Evolutionary conservation across 2,888 invertebrate genomes (phyloP).

Genomic region (Platynereis dumerilii): DNA sequence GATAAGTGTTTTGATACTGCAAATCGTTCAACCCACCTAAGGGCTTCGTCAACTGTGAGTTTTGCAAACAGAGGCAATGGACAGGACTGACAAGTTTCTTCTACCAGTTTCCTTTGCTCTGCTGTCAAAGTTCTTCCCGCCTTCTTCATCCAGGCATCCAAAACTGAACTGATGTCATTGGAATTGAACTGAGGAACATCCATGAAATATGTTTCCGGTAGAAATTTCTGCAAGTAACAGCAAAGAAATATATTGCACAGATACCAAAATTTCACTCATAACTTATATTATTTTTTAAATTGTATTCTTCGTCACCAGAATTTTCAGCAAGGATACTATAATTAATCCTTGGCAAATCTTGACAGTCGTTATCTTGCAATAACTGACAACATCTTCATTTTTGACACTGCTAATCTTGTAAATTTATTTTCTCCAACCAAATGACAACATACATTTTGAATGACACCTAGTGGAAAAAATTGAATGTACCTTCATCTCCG

Average conservation of each 20-base stretch:
- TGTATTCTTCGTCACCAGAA: not conserved
- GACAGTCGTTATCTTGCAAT: too few relatives aligned
- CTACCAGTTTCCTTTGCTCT: slow-evolving; percentile 5
- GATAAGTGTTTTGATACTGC: too few relatives aligned
- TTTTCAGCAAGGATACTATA: not conserved
- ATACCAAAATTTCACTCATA: too few relatives aligned
- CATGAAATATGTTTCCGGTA: not conserved
- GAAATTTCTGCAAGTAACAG: not conserved
- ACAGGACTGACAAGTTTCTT: not conserved
- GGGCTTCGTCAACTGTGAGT: slow-evolving; percentile 27
- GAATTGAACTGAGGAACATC: not conserved
- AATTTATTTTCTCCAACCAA: too few relatives aligned
- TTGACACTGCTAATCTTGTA: too few relatives aligned
- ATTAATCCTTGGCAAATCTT: too few relatives aligned
- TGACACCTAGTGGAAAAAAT: not conserved
- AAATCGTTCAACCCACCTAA: not conserved
- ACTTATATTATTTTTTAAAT: too few relatives aligned
- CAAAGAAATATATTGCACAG: too few relatives aligned
- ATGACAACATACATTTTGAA: too few relatives aligned
- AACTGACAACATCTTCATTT: too few relatives aligned
- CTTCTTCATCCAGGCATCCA: not conserved
- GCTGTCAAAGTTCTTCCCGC: slow-evolving; percentile 3
- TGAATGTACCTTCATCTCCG: slow-evolving; percentile 1
- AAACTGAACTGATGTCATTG: slow-evolving; percentile 2
- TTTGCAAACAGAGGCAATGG: slow-evolving; percentile 29